Conservation (phyloP, 2,113 vertebrate species). For the Delphinapterus leucas region DNA sequence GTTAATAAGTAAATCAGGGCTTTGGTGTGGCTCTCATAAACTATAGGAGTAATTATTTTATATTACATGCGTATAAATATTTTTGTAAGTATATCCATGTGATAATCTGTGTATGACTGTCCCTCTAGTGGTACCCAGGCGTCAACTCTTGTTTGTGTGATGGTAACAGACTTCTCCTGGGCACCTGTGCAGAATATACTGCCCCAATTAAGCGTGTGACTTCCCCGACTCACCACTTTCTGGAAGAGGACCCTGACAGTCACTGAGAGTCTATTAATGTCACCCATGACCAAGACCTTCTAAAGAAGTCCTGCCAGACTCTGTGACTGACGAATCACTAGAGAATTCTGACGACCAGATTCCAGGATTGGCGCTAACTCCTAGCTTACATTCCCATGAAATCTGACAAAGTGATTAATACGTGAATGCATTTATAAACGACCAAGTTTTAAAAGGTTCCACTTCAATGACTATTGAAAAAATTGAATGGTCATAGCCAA, state of each 20-base stretch:
- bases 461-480: not conserved
- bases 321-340: not conserved
- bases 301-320: not conserved
- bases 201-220: rapidly evolving
- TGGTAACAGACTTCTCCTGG: rapidly evolving
- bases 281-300: not conserved
- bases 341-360: not conserved
- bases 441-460: not conserved
- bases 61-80: not conserved
- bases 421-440: not conserved
- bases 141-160: rapidly evolving
- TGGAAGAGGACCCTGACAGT: not conserved
- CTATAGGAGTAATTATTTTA: not conserved
- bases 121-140: not conserved
- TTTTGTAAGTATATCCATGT: not conserved
- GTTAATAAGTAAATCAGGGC: not conserved
- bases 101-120: not conserved
- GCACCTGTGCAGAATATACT: rapidly evolving
- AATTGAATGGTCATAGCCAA: not conserved
- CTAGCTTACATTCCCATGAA: not conserved
- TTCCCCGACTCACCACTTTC: not conserved
- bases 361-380: not conserved
- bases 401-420: not conserved
- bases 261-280: not conserved
- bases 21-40: not conserved